phyloP scores from a whole-genome alignment of 2,113 vertebrate genomes.

The Dromiciops gliroides region DNA sequence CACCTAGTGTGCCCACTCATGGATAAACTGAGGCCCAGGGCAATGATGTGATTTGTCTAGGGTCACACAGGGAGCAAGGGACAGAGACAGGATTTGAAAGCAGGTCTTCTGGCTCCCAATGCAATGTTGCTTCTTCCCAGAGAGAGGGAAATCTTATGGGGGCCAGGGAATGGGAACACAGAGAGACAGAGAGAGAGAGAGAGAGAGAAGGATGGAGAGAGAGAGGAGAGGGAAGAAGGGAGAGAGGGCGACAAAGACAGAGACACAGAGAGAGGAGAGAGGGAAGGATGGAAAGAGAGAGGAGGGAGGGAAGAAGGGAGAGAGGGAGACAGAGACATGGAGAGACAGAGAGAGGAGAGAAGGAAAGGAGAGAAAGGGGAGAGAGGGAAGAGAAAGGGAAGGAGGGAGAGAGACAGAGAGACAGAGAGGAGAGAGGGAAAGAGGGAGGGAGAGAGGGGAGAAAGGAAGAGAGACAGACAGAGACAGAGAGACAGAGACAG shows the following conservation, averaged over 20 bases:
- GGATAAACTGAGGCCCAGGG: neutral
- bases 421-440: neutral
- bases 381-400: no score
- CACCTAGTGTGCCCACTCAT: neutral
- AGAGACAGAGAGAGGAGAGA: no score
- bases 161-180: no score
- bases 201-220: no score
- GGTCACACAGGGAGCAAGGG: neutral
- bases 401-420: neutral
- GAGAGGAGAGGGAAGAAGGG: neutral
- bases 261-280: no score
- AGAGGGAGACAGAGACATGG: no score
- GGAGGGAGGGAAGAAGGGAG: no score
- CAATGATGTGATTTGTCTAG: neutral
- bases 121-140: neutral
- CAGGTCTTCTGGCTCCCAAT: neutral
- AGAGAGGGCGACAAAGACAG: neutral
- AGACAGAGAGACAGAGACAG: neutral
- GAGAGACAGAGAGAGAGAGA: neutral
- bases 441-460: rapidly evolving
- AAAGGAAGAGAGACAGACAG: neutral
- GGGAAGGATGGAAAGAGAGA: no score
- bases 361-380: neutral
- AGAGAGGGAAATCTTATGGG: neutral
- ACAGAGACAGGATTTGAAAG: neutral